Evolutionary conservation across 1,140 invertebrate genomes (phyloP).

Genomic region (Drusus annulatus): DNA sequence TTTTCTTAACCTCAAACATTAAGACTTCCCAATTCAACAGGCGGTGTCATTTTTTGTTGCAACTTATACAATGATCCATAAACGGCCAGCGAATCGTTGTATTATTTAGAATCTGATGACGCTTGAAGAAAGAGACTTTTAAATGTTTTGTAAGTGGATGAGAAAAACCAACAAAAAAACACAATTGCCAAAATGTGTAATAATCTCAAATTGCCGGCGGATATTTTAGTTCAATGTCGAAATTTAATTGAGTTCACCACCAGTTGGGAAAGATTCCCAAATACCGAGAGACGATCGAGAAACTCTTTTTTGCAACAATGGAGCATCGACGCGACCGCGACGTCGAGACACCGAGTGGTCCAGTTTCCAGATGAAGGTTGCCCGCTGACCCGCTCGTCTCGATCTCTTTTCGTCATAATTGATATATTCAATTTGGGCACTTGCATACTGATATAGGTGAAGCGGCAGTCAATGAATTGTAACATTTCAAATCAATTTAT

Average conservation of each 20-base stretch:
- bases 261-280: constrained; percentile 31
- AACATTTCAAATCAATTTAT: too few species aligned
- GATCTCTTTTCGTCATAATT: constrained; percentile 32
- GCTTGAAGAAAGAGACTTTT: not conserved
- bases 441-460: not conserved
- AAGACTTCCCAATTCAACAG: too few species aligned
- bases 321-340: constrained; percentile 29
- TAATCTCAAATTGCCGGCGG: constrained; percentile 27
- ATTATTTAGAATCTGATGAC: not conserved
- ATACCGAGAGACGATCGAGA: constrained; percentile 40
- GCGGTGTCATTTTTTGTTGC: too few species aligned
- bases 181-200: constrained; percentile 42
- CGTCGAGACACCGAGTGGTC: constrained; percentile 13
- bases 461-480: too few species aligned
- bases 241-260: constrained; percentile 39
- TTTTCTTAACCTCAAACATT: too few species aligned
- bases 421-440: not conserved
- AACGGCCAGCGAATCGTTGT: not conserved
- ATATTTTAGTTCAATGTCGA: constrained; percentile 43
- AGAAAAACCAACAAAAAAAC: constrained; percentile 21
- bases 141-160: constrained; percentile 24
- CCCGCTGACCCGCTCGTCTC: constrained; percentile 39
- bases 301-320: constrained; percentile 41
- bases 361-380: constrained; percentile 44
- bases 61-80: too few species aligned